phyloP scores from a whole-genome alignment of 1,140 invertebrate species.

The Homarus americanus region DNA sequence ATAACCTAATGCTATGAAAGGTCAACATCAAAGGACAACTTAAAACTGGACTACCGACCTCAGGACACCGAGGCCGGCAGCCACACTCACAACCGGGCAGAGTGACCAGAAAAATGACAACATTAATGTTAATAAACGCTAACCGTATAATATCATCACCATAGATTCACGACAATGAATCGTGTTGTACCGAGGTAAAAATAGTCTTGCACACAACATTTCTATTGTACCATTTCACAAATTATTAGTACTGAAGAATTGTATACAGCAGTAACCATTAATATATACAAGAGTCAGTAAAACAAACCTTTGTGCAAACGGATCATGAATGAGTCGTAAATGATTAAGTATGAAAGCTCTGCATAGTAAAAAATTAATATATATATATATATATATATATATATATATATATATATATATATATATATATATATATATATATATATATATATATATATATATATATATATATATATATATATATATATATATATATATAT shows the following conservation, averaged over 20 bases:
- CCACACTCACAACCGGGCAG: conserved; percentile 46
- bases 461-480: too few relatives aligned
- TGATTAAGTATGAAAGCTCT: conserved; percentile 15
- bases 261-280: conserved; percentile 30
- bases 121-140: conserved; percentile 9
- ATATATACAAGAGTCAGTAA: conserved; percentile 20
- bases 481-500: too few relatives aligned
- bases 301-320: conserved; percentile 25
- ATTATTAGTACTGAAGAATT: conserved; percentile 23
- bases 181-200: conserved; percentile 19
- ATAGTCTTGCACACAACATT: conserved; percentile 36
- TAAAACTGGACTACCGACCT: background rate
- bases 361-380: conserved; percentile 1
- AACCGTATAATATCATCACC: conserved; percentile 15
- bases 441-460: too few relatives aligned
- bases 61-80: conserved; percentile 14
- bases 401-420: too few relatives aligned
- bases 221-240: conserved; percentile 23
- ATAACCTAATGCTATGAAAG: conserved; percentile 41
- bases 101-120: conserved; percentile 17
- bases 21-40: conserved; percentile 43
- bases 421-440: too few relatives aligned
- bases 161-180: conserved; percentile 8
- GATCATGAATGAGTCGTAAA: conserved; percentile 1
- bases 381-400: too few relatives aligned